phyloP scores from a whole-genome alignment of 2,797 vertebrate genomes.

The Cossypha dichroa region DNA sequence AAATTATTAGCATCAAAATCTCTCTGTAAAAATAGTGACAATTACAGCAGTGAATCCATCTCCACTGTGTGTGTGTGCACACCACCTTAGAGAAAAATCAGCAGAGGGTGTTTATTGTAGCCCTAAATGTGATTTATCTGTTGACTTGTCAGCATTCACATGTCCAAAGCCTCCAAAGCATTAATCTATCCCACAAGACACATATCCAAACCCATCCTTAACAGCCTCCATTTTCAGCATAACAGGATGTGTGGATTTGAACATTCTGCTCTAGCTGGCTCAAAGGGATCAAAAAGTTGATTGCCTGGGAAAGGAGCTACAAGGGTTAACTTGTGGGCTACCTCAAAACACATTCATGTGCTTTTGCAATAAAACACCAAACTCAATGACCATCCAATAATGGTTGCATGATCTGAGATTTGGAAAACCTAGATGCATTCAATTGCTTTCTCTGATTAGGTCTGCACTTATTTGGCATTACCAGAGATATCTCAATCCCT shows the following conservation, averaged over 20 bases:
- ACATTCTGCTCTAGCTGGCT: neutral
- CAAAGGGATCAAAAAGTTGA: neutral
- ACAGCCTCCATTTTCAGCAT: neutral
- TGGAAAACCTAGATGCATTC: constrained; percentile 41
- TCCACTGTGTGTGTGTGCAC: neutral
- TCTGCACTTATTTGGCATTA: constrained; percentile 69
- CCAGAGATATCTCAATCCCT: constrained; percentile 73
- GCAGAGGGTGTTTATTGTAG: neutral
- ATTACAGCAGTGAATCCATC: neutral
- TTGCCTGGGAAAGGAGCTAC: neutral
- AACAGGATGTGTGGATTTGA: neutral
- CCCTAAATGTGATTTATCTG: neutral
- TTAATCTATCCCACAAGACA: neutral
- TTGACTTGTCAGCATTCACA: neutral
- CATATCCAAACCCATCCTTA: neutral
- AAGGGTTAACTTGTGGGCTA: neutral
- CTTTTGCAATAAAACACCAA: constrained; percentile 1
- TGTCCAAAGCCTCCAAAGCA: neutral
- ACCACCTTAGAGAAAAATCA: neutral
- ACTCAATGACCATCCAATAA: constrained; percentile 23
- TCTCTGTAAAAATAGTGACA: neutral
- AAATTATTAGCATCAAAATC: neutral
- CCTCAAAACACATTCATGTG: neutral
- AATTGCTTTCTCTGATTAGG: constrained; percentile 55
- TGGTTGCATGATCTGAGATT: constrained; percentile 9